Evolutionary conservation across 1,140 invertebrate genomes (phyloP).

Genomic region (Magallana gigas): DNA sequence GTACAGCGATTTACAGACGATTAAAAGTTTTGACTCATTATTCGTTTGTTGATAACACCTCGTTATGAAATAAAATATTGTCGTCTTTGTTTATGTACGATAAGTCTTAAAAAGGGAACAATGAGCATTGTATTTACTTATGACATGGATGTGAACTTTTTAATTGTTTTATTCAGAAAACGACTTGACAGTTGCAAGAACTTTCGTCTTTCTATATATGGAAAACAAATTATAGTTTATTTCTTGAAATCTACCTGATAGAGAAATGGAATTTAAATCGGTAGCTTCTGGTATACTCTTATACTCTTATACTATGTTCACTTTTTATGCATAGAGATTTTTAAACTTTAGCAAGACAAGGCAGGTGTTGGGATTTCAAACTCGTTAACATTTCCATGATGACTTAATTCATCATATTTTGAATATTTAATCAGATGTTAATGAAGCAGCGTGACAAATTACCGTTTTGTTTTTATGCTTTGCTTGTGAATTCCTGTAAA

Average conservation of each 20-base stretch:
- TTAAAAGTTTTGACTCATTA: background rate
- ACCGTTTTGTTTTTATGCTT: background rate
- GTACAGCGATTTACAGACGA: background rate
- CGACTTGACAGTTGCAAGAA: no score
- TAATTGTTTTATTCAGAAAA: no score
- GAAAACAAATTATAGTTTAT: no score
- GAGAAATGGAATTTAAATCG: no score
- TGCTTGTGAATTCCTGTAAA: background rate
- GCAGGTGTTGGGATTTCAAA: background rate
- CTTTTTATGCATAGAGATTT: no score
- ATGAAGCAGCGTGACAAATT: conserved; percentile 11
- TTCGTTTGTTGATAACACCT: background rate
- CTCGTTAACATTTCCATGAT: conserved; percentile 31
- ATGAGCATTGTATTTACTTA: background rate
- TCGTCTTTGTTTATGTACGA: background rate
- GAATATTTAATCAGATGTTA: conserved; percentile 28
- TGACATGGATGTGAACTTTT: background rate
- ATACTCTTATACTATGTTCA: no score
- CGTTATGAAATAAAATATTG: background rate
- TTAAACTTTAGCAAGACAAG: background rate
- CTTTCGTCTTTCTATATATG: no score
- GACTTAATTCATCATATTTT: conserved; percentile 23
- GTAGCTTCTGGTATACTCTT: no score
- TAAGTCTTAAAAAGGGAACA: background rate
- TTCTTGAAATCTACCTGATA: no score